These are phyloP conservation scores for Hyperoodon ampullatus DNA, from an alignment of 2,113 vertebrate species.

Conservation along the genomic window DNA sequence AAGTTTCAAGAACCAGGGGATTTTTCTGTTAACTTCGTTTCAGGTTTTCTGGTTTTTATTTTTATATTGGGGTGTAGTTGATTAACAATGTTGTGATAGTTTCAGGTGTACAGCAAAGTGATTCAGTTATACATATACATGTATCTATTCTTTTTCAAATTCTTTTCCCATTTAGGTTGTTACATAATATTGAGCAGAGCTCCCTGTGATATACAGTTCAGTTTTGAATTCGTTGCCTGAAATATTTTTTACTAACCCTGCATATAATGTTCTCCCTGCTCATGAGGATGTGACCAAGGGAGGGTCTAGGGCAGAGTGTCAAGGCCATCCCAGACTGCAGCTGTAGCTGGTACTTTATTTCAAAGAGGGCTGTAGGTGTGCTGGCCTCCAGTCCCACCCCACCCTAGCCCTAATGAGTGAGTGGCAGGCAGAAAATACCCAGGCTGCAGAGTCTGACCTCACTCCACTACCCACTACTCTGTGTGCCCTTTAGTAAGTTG, in stretches of 20 bases:
- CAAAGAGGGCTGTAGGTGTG: neutral
- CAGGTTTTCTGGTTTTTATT: neutral
- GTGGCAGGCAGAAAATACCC: neutral
- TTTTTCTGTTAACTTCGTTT: neutral
- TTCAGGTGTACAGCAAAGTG: too few relatives aligned
- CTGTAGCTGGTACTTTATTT: neutral
- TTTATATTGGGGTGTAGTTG: too few relatives aligned
- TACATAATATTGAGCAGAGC: too few relatives aligned
- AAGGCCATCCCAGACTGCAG: neutral
- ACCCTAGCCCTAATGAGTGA: neutral
- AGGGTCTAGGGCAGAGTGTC: neutral
- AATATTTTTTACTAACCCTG: neutral
- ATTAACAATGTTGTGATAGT: too few relatives aligned
- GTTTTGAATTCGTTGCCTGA: neutral
- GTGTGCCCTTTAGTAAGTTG: neutral
- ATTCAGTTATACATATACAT: too few relatives aligned
- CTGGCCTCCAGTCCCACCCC: neutral
- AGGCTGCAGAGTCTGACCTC: neutral
- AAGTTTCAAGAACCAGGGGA: neutral
- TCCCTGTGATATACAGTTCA: neutral
- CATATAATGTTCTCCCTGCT: neutral
- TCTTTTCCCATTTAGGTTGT: too few relatives aligned
- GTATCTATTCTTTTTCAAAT: too few relatives aligned
- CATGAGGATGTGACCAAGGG: neutral
- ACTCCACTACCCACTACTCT: neutral